Conservation (phyloP, 2,888 invertebrate species). For the Mechanitis mazaeus region DNA sequence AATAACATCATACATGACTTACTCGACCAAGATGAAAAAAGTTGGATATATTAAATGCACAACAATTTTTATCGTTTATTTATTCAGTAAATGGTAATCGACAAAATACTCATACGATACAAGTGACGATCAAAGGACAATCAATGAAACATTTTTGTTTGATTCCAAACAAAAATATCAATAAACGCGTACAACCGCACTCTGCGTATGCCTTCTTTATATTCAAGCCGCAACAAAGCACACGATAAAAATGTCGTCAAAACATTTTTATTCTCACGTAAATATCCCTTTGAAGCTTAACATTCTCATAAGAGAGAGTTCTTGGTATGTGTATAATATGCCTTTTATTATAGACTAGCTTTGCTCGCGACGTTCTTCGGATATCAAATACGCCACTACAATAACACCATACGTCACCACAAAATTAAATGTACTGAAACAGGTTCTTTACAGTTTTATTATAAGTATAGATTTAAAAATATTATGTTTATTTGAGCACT, state of each 20-base stretch:
- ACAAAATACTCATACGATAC: background rate
- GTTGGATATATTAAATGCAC: no score
- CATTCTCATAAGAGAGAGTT: constrained; percentile 56
- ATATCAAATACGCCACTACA: no score
- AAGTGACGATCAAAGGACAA: background rate
- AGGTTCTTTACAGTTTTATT: no score
- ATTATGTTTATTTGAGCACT: no score
- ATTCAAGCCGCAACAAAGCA: constrained; percentile 31
- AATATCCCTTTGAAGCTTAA: constrained; percentile 57
- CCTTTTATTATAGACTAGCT: constrained; percentile 20
- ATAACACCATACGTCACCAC: no score
- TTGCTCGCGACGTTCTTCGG: no score
- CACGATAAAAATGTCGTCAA: constrained; percentile 46
- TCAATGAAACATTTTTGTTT: constrained; percentile 15
- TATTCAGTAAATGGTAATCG: background rate
- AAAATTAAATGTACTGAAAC: no score
- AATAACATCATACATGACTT: no score
- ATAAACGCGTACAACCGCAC: constrained; percentile 14
- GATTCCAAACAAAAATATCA: constrained; percentile 15
- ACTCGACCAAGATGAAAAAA: no score
- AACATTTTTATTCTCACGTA: constrained; percentile 59
- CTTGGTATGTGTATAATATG: constrained; percentile 52
- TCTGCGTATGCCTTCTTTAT: constrained; percentile 27
- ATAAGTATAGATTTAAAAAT: no score
- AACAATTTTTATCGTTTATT: no score